Evolutionary conservation across 2,113 vertebrate species (phyloP), one percentile per base, ranked within the genome.

Genomic region (Amazona guildingii): DNA sequence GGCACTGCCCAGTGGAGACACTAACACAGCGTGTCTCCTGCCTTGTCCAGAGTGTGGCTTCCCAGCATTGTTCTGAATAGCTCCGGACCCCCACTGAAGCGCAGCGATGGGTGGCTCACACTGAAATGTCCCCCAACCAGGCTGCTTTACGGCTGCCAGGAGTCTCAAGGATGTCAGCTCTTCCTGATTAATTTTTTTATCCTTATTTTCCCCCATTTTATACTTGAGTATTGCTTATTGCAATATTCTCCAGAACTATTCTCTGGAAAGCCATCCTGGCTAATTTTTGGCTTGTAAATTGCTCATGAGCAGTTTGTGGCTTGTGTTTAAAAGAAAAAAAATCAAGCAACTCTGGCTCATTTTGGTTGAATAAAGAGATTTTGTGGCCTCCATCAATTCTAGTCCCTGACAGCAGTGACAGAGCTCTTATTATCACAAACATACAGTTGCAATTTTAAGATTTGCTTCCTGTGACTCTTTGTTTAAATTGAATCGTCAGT

Each of bases 131-230:
- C 95, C 94, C 94, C 75, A 94, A 91, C 90, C 75, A 57, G 67
- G 82, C 95, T 96, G 94, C 96, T 96, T 96, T 97, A 97, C 7
- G 13, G 92, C 87, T 94, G 92, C 94, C 91, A 96, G 95, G 95
- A 97, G 94, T 95, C 95, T 96, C 91, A 62, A 87, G 94, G 89
- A 95, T 96, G 96, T 96, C 96, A 97, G 94, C 95, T 96, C 95
- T 90, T 96, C 84, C 94, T 96, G 96, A 97, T 96, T 97, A 94
- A 97, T 96, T 90, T 96, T 97, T 95, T 96, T 97, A 97, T 97
- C 94, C 95, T 97, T 95, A 96, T 97, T 97, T 97, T 96, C 94
- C 95, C 95, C 85, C 25, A 2, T 91, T 96, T 97, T 94, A 95
- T 90, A 94, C 94, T 96, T 85, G 93, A 94, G 82, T 92, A 91